Base-by-base conservation (phyloP, 2,888 invertebrate genomes). In the Philonicus albiceps region DNA sequence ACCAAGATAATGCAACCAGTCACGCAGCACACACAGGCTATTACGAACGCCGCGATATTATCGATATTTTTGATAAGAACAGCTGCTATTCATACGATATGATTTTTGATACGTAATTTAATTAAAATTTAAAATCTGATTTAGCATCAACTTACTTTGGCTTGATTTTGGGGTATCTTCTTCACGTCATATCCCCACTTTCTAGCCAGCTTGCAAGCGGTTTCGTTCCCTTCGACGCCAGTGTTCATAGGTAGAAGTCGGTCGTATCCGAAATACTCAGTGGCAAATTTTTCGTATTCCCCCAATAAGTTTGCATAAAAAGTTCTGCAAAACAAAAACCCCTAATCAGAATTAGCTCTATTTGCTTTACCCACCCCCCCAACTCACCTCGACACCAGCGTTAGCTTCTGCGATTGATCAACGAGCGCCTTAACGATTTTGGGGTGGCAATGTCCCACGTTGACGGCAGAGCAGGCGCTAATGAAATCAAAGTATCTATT, bases 161-260 rank as follows among this genome's bases (percentile, higher is more conserved):
- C 98, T 90, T 96, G 93, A 91, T 98, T 95, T 7, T 95, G 93
- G 0, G 96, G 95, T 88, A 99, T 96, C 87, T 95, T 95, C 93
- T 99, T 99, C 88, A 96, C 95, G 7, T 94, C 93, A 91, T 99
- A 99, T 0, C 96, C 98, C 98, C 98, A 99, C 92, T 96, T 97
- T 85, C 98, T 94, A 0, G 98, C 97, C 89, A 99, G 93, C 92
- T 99, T 99, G 90, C 96, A 96, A 0, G 98, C 98, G 0, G 98
- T 97, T 92, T 99, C 99, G 2, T 98, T 97, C 3, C 96, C 98
- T 91, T 99, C 98, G 0, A 98, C 98, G 27, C 98, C 98, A 0
- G 98, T 97, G 91, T 98, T 98, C 97, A 98, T 98, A 0, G 98
- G 97, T 88, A 98, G 92, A 64, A 99, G 95, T 90, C 97, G 97